Percentiles rank a stretch among this genome's conserved stretches.
phyloP scores from a whole-genome alignment of 1,140 invertebrate species.

The Halyomorpha halys region DNA sequence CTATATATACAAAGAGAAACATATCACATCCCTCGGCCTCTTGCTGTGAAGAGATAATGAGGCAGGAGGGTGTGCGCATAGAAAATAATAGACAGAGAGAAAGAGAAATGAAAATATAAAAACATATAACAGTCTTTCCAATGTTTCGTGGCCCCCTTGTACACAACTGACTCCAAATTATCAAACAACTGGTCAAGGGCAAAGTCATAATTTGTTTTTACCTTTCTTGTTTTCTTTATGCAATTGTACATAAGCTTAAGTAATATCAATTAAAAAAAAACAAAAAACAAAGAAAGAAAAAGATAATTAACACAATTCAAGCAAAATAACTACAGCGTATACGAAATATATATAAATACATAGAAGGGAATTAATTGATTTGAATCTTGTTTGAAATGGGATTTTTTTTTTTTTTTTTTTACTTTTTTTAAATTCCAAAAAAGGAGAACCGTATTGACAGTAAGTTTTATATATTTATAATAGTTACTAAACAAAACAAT shows the following conservation, averaged over 20 bases:
- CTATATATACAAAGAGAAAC: conserved; percentile 6
- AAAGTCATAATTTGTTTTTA: neutral
- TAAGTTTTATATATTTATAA: too few relatives aligned
- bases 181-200: neutral
- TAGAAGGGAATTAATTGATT: neutral
- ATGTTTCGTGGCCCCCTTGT: neutral
- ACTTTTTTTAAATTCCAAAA: too few relatives aligned
- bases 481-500: conserved; percentile 5
- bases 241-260: conserved; percentile 7
- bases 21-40: neutral
- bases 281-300: neutral
- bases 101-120: conserved; percentile 3
- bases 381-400: too few relatives aligned
- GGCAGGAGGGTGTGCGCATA: too few relatives aligned
- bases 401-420: too few relatives aligned
- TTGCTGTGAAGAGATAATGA: too few relatives aligned
- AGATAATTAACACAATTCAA: too few relatives aligned
- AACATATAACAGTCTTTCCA: conserved; percentile 8
- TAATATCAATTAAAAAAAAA: conserved; percentile 1
- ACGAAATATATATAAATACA: conserved; percentile 2
- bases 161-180: conserved; percentile 5
- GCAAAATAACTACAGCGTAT: conserved; percentile 10
- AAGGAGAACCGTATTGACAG: too few relatives aligned
- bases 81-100: neutral
- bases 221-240: neutral